Conservation (phyloP, 2,888 invertebrate species). For the Drosophila fungiperda region DNA sequence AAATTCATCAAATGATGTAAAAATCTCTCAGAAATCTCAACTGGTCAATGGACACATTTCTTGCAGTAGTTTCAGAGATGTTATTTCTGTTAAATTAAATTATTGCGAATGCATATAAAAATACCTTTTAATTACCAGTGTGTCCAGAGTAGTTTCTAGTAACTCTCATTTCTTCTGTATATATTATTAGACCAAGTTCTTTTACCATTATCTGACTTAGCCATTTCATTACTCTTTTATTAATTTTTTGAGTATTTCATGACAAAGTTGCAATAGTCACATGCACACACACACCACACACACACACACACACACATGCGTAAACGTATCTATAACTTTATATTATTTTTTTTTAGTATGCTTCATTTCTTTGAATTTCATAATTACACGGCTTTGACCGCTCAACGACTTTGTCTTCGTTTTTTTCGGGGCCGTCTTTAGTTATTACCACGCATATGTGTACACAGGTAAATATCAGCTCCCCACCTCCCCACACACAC, state of each 20-base stretch:
- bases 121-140: background rate
- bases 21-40: background rate
- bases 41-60: background rate
- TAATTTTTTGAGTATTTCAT: background rate
- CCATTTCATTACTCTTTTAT: background rate
- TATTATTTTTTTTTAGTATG: conserved; percentile 50
- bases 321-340: conserved; percentile 50
- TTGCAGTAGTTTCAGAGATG: background rate
- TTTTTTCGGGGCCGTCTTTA: conserved; percentile 48
- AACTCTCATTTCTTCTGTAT: background rate
- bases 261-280: conserved; percentile 10
- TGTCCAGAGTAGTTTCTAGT: background rate
- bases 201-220: background rate
- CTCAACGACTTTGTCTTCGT: conserved; percentile 63
- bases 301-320: background rate
- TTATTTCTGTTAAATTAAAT: background rate
- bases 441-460: conserved; percentile 47
- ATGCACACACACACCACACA: conserved; percentile 5
- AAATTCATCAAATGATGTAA: background rate
- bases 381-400: conserved; percentile 80
- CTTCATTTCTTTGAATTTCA: conserved; percentile 78
- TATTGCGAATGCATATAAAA: background rate
- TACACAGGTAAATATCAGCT: conserved; percentile 36
- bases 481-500: background rate
- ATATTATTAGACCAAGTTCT: background rate